Conservation (phyloP, 2,888 invertebrate genomes). For the Philopedon plagiatum region DNA sequence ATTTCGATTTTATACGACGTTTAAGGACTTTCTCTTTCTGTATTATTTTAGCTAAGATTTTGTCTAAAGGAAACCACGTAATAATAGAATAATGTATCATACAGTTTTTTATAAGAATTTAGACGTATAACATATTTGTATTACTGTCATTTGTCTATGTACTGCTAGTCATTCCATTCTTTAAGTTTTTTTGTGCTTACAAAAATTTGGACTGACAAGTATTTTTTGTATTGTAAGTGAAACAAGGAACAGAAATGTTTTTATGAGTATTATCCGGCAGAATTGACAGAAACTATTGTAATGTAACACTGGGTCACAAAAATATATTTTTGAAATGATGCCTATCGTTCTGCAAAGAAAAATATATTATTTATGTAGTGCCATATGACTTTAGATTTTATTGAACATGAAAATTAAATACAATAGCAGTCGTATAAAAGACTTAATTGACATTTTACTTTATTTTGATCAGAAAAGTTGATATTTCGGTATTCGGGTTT, state of each 20-base stretch:
- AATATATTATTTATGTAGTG: neutral
- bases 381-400: no score
- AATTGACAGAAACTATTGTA: no score
- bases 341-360: neutral
- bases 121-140: conserved; percentile 38
- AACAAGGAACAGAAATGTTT: neutral
- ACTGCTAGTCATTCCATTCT: conserved; percentile 3
- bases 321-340: neutral
- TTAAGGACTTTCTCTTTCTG: no score
- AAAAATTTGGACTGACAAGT: conserved; percentile 9
- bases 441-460: no score
- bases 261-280: neutral
- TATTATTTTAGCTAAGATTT: neutral
- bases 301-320: no score
- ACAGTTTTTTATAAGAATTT: conserved; percentile 40
- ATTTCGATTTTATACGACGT: no score
- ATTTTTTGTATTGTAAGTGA: neutral
- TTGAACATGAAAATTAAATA: no score
- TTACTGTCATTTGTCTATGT: conserved; percentile 36
- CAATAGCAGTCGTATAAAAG: no score
- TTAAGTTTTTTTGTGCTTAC: neutral
- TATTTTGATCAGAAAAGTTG: no score
- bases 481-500: no score
- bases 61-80: neutral
- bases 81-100: conserved; percentile 32